phyloP scores from a whole-genome alignment of 2,797 vertebrate species.

The Danio albolineatus region DNA sequence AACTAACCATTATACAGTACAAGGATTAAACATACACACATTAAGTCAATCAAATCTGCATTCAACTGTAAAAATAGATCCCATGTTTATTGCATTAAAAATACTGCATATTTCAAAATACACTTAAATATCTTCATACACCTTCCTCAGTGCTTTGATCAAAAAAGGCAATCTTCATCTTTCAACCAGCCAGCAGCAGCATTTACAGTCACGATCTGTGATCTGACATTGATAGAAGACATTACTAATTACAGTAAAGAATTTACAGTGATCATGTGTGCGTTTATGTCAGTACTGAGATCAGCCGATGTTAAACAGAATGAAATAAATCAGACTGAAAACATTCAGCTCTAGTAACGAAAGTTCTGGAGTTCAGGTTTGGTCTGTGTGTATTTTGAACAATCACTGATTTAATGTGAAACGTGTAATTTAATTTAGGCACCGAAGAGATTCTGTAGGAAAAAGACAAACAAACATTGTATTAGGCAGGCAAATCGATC shows the following conservation, averaged over 20 bases:
- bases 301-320: constrained; percentile 7
- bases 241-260: not conserved
- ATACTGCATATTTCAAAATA: constrained; percentile 57
- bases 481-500: constrained; percentile 23
- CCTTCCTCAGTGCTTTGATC: constrained; percentile 35
- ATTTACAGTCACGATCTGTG: constrained; percentile 11
- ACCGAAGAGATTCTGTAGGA: constrained; percentile 28
- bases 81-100: constrained; percentile 59
- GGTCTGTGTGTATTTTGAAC: not conserved
- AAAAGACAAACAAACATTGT: not conserved
- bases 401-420: not conserved
- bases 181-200: constrained; percentile 28
- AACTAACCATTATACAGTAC: not conserved
- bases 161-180: constrained; percentile 18
- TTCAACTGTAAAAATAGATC: constrained; percentile 53
- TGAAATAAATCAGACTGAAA: not conserved
- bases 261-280: not conserved
- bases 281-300: not conserved
- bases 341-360: constrained; percentile 11
- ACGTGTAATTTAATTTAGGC: constrained; percentile 34
- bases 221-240: not conserved
- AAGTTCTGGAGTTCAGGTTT: not conserved
- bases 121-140: constrained; percentile 37
- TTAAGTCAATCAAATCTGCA: not conserved
- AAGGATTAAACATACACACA: no score